Base-by-base conservation (phyloP, 2,888 invertebrate genomes). In the Limenitis arthemis region DNA sequence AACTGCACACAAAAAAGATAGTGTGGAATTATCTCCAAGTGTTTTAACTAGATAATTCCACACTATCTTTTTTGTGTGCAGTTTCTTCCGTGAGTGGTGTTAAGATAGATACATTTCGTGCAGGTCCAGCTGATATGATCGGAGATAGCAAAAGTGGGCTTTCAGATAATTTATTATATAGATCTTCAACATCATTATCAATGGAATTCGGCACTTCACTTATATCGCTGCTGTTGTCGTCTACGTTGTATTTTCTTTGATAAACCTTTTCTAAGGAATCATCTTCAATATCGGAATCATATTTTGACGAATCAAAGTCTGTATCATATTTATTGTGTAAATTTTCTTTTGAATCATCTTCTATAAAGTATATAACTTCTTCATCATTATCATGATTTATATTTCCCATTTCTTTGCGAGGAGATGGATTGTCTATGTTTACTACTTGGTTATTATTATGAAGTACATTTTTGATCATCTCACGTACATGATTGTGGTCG, bases 21-120 rank as follows among this genome's bases (percentile, higher is more conserved):
- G n/a, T n/a, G n/a, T n/a, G n/a, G n/a, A n/a, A n/a, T n/a, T n/a
- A n/a, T n/a, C n/a, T n/a, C n/a, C n/a, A n/a, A n/a, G n/a, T n/a
- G n/a, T n/a, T n/a, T n/a, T n/a, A n/a, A n/a, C n/a, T n/a, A 32
- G 69, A 68, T 30, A 76, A 56, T 40, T 79, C 75, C n/a, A 73
- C 51, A 58, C 73, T 79, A 7, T 72, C 71, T 60, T 67, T 73
- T 46, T 65, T 75, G n/a, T 60, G 54, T n/a, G 58, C 56, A 3
- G 81, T 73, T 58, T 85, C 86, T 64, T 86, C 85, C 11, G 79
- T 75, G 5, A 85, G 60, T n/a, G 86, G 80, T 5, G 84, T 77
- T 28, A 85, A 62, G 7, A 69, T 61, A 38, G 65, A 67, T 51
- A 72, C 61, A 28, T 64, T 70, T 43, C 58, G 65, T n/a, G 62